Evolutionary conservation across 2,888 invertebrate genomes (phyloP).

Genomic region (Hoplodrina blanda): DNA sequence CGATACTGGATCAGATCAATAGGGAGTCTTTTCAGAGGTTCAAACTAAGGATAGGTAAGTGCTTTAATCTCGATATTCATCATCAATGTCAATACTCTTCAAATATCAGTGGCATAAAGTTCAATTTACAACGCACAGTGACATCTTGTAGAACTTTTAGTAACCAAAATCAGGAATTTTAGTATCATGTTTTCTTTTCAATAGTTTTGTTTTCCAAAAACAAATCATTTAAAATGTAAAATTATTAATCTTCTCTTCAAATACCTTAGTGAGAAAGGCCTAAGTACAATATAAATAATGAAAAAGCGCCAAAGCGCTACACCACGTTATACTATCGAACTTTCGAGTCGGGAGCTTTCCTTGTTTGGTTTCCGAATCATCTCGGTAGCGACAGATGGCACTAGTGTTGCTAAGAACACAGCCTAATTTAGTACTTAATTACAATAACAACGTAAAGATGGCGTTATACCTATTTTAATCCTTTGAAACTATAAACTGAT

Average conservation of each 20-base stretch:
- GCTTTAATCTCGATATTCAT: background rate
- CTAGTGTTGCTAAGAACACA: background rate
- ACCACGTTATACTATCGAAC: background rate
- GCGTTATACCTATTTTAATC: background rate
- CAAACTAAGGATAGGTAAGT: slow-evolving; percentile 96
- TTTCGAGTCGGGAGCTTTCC: background rate
- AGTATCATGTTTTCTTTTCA: no score
- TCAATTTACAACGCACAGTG: background rate
- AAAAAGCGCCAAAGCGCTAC: background rate
- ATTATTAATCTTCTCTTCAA: no score
- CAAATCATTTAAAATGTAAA: no score
- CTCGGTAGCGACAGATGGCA: slow-evolving; percentile 20
- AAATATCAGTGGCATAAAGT: background rate
- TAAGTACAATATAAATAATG: no score
- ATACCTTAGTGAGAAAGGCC: no score
- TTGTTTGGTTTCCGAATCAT: background rate
- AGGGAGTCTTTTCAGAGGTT: slow-evolving; percentile 99
- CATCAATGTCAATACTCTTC: no score
- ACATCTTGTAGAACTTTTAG: background rate
- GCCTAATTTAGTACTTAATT: background rate
- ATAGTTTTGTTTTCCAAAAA: no score
- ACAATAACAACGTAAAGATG: slow-evolving; percentile 9
- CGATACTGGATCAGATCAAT: slow-evolving; percentile 98
- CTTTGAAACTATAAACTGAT: background rate
- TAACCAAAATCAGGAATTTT: background rate